Conservation (phyloP, 2,888 invertebrate genomes). For the Eristalis arbustorum region DNA sequence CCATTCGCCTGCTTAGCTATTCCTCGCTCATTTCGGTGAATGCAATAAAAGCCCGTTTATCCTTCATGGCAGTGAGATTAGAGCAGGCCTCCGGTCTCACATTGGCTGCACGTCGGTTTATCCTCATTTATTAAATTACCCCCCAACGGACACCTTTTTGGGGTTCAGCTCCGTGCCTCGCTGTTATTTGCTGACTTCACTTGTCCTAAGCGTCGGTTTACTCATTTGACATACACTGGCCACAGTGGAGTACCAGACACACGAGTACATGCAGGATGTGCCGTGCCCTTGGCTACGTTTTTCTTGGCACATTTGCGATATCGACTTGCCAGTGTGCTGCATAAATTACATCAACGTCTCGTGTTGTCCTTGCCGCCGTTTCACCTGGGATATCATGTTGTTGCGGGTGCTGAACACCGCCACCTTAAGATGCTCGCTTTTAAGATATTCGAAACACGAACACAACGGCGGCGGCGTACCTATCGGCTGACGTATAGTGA, state of each 20-base stretch:
- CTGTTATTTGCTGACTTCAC: neutral
- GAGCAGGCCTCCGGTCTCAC: neutral
- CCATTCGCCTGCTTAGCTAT: too few species aligned
- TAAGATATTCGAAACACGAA: slow-evolving; percentile 18
- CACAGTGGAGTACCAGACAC: neutral
- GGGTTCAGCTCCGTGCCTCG: neutral
- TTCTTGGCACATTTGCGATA: neutral
- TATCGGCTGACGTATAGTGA: neutral
- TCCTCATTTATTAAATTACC: neutral
- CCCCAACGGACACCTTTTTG: neutral
- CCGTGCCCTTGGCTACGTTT: neutral
- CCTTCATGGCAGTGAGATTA: neutral
- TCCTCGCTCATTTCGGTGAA: neutral
- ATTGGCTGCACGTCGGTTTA: neutral
- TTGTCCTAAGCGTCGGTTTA: neutral
- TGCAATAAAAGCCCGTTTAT: neutral
- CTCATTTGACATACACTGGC: neutral
- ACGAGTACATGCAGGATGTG: neutral
- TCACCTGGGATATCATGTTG: neutral
- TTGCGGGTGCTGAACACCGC: neutral
- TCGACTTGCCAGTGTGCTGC: neutral
- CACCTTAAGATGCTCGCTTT: slow-evolving; percentile 3
- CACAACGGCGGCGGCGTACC: neutral
- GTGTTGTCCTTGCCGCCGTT: neutral
- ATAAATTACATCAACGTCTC: neutral